phyloP scores from a whole-genome alignment of 1,140 invertebrate species.

The Pogonomyrmex barbatus region DNA sequence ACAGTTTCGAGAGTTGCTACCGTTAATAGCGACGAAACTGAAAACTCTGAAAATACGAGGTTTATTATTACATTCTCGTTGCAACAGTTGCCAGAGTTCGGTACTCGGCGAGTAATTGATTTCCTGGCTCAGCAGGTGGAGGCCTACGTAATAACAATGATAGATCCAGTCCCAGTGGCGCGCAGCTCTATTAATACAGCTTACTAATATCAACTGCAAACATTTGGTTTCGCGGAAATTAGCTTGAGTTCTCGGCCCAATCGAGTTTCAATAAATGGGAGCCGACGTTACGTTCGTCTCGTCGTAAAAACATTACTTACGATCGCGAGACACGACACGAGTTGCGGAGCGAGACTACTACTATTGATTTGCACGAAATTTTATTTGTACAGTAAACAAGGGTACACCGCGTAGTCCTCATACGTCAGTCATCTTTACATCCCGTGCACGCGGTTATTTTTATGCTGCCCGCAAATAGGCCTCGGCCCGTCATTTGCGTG shows the following conservation, averaged over 20 bases:
- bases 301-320: background rate
- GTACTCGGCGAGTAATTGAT: conserved; percentile 34
- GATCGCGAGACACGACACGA: background rate
- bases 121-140: conserved; percentile 50
- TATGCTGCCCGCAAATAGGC: background rate
- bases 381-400: conserved; percentile 24
- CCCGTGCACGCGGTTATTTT: conserved; percentile 16
- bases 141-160: conserved; percentile 54
- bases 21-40: conserved; percentile 6
- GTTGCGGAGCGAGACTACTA: background rate
- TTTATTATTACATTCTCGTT: conserved; percentile 53
- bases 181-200: conserved; percentile 47
- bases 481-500: conserved; percentile 3
- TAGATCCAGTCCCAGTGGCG: conserved; percentile 13
- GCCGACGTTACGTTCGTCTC: background rate
- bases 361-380: background rate
- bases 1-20: background rate
- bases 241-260: background rate
- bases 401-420: too few species aligned
- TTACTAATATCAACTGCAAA: conserved; percentile 33
- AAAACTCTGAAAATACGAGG: conserved; percentile 39
- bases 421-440: background rate
- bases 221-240: conserved; percentile 3
- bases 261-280: conserved; percentile 13
- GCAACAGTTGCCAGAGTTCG: conserved; percentile 26